These are phyloP conservation scores for Sebastes kiyomatsui DNA, from an alignment of 2,797 vertebrate genomes.

Conservation along the genomic window DNA sequence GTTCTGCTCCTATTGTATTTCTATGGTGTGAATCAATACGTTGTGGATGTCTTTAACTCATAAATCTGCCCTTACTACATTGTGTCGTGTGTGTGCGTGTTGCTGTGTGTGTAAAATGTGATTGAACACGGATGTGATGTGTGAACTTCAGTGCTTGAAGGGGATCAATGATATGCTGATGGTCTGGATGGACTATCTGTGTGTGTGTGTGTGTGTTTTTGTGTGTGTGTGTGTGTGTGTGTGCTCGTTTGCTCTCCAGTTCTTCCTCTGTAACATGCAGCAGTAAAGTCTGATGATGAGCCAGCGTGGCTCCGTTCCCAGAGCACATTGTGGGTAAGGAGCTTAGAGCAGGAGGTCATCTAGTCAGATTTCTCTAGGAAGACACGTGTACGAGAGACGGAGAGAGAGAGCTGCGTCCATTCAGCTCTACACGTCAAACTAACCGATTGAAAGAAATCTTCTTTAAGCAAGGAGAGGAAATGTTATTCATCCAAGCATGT, in stretches of 20 bases:
- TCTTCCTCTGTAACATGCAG: constrained; percentile 31
- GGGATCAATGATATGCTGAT: constrained; percentile 12
- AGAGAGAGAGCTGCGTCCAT: constrained; percentile 17
- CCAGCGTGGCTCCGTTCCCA: constrained; percentile 61
- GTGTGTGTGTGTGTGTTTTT: background rate
- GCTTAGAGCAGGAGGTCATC: constrained; percentile 72
- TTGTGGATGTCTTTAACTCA: background rate
- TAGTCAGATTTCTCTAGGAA: constrained; percentile 69
- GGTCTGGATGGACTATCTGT: constrained; percentile 17
- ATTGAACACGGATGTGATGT: background rate
- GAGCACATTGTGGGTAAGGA: constrained; percentile 70
- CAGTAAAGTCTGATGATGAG: constrained; percentile 48
- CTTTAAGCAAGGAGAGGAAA: background rate
- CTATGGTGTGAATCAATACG: constrained; percentile 3
- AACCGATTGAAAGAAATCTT: constrained; percentile 8
- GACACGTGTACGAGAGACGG: constrained; percentile 24
- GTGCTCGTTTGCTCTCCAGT: constrained; percentile 23
- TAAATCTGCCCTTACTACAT: background rate
- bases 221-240: background rate
- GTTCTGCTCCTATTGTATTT: background rate
- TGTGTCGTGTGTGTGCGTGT: background rate
- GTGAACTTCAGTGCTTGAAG: constrained; percentile 18
- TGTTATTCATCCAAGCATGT: background rate
- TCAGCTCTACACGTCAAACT: constrained; percentile 8
- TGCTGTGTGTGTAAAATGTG: background rate